phyloP scores from a whole-genome alignment of 2,113 vertebrate species.

The Lycaon pictus region DNA sequence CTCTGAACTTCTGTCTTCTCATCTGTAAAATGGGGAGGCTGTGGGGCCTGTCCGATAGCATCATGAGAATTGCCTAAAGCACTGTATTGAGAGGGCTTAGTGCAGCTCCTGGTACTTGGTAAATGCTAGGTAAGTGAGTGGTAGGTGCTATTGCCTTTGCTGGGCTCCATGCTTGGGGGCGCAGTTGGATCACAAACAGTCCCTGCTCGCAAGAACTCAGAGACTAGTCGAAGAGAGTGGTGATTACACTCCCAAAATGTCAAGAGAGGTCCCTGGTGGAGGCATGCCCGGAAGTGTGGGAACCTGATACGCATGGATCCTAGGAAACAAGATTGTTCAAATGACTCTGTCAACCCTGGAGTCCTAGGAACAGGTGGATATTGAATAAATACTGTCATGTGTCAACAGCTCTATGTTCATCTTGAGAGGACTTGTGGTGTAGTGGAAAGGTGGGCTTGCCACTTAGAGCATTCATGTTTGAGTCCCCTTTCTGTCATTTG shows the following conservation, averaged over 20 bases:
- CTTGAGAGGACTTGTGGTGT: neutral
- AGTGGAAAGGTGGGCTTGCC: neutral
- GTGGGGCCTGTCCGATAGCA: neutral
- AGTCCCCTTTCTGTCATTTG: neutral
- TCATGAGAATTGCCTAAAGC: neutral
- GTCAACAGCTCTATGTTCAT: neutral
- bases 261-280: neutral
- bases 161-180: neutral
- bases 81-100: neutral
- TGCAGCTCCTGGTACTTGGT: neutral
- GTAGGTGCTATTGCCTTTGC: neutral
- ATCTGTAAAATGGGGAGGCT: neutral
- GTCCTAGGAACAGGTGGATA: neutral
- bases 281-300: neutral
- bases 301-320: neutral
- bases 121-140: neutral
- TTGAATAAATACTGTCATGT: neutral
- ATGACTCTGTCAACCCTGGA: neutral
- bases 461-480: neutral
- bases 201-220: neutral
- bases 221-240: neutral
- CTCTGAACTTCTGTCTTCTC: neutral
- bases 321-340: neutral
- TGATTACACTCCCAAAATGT: accelerated
- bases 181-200: neutral